Evolutionary conservation across 2,797 vertebrate species (phyloP).

Genomic region (Betta splendens): DNA sequence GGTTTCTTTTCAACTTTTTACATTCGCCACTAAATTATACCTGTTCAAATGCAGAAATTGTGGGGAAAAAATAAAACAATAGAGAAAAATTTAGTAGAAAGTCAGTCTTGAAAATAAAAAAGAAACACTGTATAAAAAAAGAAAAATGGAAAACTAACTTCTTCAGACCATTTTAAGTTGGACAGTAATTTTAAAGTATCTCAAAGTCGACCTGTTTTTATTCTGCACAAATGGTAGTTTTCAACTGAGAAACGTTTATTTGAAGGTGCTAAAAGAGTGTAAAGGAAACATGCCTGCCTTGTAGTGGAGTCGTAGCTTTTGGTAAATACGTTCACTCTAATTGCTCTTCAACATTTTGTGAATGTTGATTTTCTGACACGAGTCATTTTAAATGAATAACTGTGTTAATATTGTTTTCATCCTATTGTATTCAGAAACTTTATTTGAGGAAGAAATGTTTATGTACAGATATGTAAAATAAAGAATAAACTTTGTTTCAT

Average conservation of each 20-base stretch:
- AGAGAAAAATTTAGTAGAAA: constrained; percentile 80
- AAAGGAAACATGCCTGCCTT: constrained; percentile 94
- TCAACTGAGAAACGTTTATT: constrained; percentile 91
- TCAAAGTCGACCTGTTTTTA: constrained; percentile 91
- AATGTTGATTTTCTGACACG: constrained; percentile 95
- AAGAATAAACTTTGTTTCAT: constrained; percentile 99
- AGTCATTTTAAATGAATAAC: constrained; percentile 92
- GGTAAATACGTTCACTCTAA: constrained; percentile 89
- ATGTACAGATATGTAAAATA: constrained; percentile 99
- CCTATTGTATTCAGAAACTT: constrained; percentile 91
- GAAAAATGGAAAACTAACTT: constrained; percentile 86
- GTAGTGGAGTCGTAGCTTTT: constrained; percentile 95
- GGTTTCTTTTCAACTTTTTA: constrained; percentile 94
- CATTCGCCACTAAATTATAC: constrained; percentile 92
- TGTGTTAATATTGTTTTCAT: constrained; percentile 95
- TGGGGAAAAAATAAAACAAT: constrained; percentile 68
- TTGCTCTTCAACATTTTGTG: constrained; percentile 96
- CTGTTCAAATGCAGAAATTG: constrained; percentile 86
- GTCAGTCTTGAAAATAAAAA: constrained; percentile 70
- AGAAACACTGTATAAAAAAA: constrained; percentile 71
- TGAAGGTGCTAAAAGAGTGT: constrained; percentile 96
- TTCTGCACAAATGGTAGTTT: constrained; percentile 94
- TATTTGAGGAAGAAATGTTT: constrained; percentile 92
- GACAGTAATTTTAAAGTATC: constrained; percentile 85
- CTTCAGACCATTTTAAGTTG: constrained; percentile 87